These are phyloP conservation scores for Nestor notabilis DNA, from an alignment of 2,113 vertebrate species.

Conservation along the genomic window DNA sequence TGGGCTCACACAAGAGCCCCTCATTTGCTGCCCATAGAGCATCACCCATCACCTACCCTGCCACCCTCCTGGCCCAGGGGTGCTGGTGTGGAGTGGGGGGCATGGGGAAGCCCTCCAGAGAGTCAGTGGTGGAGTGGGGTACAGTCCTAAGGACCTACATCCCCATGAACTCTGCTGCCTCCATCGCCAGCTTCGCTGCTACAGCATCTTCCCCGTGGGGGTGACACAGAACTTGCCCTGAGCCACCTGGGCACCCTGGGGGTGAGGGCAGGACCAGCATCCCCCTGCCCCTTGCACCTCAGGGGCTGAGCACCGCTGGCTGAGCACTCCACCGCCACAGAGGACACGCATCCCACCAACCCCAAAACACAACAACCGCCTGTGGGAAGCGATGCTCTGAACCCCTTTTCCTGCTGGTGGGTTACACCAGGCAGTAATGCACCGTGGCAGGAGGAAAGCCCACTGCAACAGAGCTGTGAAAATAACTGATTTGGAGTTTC, in stretches of 20 bases:
- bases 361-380: background rate
- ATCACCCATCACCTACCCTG: rapidly evolving
- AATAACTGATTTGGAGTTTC: background rate
- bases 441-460: background rate
- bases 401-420: background rate
- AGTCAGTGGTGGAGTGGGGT: rapidly evolving
- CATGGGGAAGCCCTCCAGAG: rapidly evolving
- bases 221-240: background rate
- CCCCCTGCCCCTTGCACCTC: background rate
- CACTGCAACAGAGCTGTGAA: background rate
- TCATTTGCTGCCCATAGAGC: rapidly evolving
- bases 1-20: rapidly evolving
- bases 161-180: background rate
- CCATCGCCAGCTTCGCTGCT: background rate
- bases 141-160: background rate
- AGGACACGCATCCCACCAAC: background rate
- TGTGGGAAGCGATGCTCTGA: rapidly evolving
- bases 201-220: background rate
- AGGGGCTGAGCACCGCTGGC: background rate
- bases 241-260: background rate
- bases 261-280: background rate
- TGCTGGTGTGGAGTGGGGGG: background rate
- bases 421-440: rapidly evolving
- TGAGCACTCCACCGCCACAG: rapidly evolving
- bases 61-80: rapidly evolving